A percentile compares a stretch with the other conserved stretches of the same genome.
phyloP scores from a whole-genome alignment of 2,888 invertebrate genomes.

The Catocala nupta region DNA sequence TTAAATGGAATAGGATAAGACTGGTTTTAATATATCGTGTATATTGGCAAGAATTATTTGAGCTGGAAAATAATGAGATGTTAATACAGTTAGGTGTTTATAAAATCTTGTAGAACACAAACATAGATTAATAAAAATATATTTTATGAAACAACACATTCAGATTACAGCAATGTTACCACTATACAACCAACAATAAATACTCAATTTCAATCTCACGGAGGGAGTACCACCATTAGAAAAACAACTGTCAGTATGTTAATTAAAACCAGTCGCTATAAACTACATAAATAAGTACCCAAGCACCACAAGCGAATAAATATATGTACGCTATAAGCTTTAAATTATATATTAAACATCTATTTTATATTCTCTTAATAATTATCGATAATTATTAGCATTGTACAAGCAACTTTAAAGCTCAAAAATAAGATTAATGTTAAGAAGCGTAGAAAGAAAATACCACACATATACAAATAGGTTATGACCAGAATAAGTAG shows the following conservation, averaged over 20 bases:
- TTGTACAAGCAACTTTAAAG: constrained; percentile 84
- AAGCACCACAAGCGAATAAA: constrained; percentile 83
- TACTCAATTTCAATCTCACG: neutral
- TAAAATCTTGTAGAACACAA: constrained; percentile 9
- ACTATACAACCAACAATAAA: constrained; percentile 5
- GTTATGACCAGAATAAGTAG: constrained; percentile 48
- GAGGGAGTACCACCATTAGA: neutral
- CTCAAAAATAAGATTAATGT: constrained; percentile 71
- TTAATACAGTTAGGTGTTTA: neutral
- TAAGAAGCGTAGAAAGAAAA: constrained; percentile 58
- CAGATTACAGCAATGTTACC: constrained; percentile 12
- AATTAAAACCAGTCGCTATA: constrained; percentile 65
- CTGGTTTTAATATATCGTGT: constrained; percentile 54
- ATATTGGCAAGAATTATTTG: constrained; percentile 39
- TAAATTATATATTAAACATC: constrained; percentile 75
- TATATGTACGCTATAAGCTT: constrained; percentile 69
- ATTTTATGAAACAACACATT: constrained; percentile 4
- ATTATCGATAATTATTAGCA: constrained; percentile 64
- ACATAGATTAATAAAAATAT: constrained; percentile 1
- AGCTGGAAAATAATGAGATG: constrained; percentile 15
- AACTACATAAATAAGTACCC: constrained; percentile 76
- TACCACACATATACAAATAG: constrained; percentile 52
- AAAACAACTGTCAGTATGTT: constrained; percentile 19
- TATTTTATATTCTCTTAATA: constrained; percentile 65
- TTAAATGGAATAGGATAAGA: constrained; percentile 63